phyloP scores from a whole-genome alignment of 1,140 invertebrate species.

The Philopotamus ludificatus region DNA sequence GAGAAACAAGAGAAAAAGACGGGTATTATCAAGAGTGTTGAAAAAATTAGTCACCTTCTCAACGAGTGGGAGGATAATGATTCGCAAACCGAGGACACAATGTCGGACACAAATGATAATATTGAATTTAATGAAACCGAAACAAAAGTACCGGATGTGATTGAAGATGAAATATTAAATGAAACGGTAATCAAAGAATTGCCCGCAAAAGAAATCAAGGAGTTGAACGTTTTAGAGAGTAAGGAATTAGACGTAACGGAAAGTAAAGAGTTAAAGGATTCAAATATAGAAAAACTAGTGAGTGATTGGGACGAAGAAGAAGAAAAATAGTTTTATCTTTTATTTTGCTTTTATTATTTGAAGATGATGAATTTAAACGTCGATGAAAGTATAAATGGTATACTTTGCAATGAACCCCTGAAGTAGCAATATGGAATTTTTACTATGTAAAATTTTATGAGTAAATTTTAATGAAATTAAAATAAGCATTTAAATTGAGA shows the following conservation, averaged over 20 bases:
- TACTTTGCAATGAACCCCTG: too few relatives aligned
- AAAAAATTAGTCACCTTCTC: slow-evolving; percentile 51
- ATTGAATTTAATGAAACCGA: neutral
- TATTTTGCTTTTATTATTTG: too few relatives aligned
- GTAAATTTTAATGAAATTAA: too few relatives aligned
- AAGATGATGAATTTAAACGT: too few relatives aligned
- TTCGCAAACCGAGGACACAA: slow-evolving; percentile 43
- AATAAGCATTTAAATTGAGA: too few relatives aligned
- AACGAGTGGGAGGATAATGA: slow-evolving; percentile 57
- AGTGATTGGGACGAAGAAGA: slow-evolving; percentile 42
- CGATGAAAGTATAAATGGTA: too few relatives aligned
- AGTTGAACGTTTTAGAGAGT: neutral
- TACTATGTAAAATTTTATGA: too few relatives aligned
- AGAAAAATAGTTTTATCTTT: slow-evolving; percentile 35
- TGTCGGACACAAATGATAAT: neutral
- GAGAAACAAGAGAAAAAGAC: neutral
- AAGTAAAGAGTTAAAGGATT: slow-evolving; percentile 30
- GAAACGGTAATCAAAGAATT: neutral
- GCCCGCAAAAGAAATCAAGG: neutral
- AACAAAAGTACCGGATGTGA: too few relatives aligned
- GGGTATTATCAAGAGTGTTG: slow-evolving; percentile 40
- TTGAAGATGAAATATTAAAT: slow-evolving; percentile 11
- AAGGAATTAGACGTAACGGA: neutral
- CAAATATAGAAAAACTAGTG: slow-evolving; percentile 38
- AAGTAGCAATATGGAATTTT: too few relatives aligned